Evolutionary conservation across 2,113 vertebrate species (phyloP).

Genomic region (Rhea americana): DNA sequence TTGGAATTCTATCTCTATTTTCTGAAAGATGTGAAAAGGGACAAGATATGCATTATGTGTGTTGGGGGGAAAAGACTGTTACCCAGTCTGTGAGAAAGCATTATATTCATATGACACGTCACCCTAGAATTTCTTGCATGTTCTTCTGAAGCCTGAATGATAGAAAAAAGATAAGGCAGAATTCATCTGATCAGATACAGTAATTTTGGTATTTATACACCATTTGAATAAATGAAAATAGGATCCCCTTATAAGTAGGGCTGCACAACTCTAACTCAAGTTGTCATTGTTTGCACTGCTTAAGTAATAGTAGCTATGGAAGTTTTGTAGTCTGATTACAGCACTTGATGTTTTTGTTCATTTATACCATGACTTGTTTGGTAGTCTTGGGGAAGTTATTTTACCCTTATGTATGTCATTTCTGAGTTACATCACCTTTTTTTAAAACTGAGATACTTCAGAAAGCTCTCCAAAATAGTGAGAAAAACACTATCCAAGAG

Average conservation of each 20-base stretch:
- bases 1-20: neutral
- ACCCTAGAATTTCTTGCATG: neutral
- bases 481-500: neutral
- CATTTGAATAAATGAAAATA: neutral
- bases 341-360: neutral
- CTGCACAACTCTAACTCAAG: too few relatives aligned
- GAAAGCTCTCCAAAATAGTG: neutral
- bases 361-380: neutral
- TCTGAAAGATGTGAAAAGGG: neutral
- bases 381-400: neutral
- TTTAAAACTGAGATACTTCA: neutral
- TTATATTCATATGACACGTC: neutral
- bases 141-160: neutral
- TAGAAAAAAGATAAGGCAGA: neutral
- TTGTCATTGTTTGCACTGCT: neutral
- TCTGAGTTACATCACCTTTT: rapidly evolving
- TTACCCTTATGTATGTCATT: neutral
- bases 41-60: neutral
- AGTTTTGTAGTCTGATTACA: neutral
- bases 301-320: rapidly evolving
- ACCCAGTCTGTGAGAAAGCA: neutral
- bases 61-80: rapidly evolving
- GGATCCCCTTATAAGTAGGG: neutral
- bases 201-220: neutral
- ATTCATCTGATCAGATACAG: neutral